Percentiles rank a stretch among this genome's conserved stretches.
These are phyloP conservation scores for Rhogogaster chlorosoma DNA, from an alignment of 2,888 invertebrate genomes.

Conservation along the genomic window DNA sequence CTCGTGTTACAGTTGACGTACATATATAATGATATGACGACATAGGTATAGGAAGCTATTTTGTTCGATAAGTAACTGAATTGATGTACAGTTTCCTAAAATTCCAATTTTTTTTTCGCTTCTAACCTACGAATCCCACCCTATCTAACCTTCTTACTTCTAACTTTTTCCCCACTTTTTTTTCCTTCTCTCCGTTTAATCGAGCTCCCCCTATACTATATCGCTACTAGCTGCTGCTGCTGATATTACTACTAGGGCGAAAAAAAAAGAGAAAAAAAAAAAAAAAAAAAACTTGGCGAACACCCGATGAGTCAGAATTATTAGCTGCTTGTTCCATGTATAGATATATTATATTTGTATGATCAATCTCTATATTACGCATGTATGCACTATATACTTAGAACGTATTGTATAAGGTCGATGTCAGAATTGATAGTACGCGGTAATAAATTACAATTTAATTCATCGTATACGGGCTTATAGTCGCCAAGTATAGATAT, in stretches of 20 bases:
- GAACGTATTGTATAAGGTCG: background rate
- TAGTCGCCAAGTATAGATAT: background rate
- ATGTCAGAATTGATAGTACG: slow-evolving; percentile 16
- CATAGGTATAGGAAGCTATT: background rate
- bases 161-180: background rate
- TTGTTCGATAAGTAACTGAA: background rate
- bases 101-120: background rate
- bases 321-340: background rate
- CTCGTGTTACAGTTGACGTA: background rate
- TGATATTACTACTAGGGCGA: too few species aligned
- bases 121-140: background rate
- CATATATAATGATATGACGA: background rate
- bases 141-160: background rate
- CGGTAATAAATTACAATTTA: slow-evolving; percentile 34
- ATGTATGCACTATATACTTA: background rate
- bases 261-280: too few species aligned
- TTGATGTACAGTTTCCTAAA: background rate
- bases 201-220: background rate
- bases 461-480: background rate
- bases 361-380: background rate
- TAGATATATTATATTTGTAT: background rate
- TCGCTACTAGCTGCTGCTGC: background rate
- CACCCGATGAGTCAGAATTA: background rate
- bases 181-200: background rate
- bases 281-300: background rate